Percentiles rank a stretch among this genome's conserved stretches.
These are phyloP conservation scores for Botia kubotai DNA, from an alignment of 2,797 vertebrate genomes.

Conservation along the genomic window DNA sequence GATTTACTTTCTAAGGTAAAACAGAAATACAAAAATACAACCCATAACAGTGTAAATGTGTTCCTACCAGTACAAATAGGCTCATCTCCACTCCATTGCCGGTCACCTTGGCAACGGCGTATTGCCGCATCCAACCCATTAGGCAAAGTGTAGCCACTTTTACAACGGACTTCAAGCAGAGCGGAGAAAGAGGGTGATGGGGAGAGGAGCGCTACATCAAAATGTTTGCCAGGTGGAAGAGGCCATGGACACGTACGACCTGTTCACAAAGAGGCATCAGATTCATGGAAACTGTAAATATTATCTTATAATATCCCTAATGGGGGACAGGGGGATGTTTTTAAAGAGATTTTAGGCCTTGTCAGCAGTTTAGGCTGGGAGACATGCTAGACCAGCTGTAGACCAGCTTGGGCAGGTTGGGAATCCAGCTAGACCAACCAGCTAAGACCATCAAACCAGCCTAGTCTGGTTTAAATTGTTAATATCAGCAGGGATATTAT, in stretches of 20 bases:
- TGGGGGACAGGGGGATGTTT: not conserved
- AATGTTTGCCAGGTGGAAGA: constrained; percentile 67
- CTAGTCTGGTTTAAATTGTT: too few relatives aligned
- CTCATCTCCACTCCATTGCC: constrained; percentile 83
- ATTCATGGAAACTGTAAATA: not conserved
- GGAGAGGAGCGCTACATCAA: constrained; percentile 71
- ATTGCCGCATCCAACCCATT: constrained; percentile 72
- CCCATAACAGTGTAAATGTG: not conserved
- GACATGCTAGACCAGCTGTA: too few relatives aligned
- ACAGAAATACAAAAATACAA: not conserved
- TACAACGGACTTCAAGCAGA: constrained; percentile 80
- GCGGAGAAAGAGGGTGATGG: constrained; percentile 81
- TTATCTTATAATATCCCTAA: not conserved
- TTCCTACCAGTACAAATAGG: constrained; percentile 79
- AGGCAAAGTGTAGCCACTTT: constrained; percentile 74
- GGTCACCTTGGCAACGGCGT: constrained; percentile 85
- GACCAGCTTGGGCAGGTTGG: too few relatives aligned
- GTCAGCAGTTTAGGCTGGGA: not conserved
- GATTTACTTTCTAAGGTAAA: not conserved
- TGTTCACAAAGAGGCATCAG: constrained; percentile 46
- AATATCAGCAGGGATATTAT: not conserved
- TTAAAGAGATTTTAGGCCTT: not conserved
- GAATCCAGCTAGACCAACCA: too few relatives aligned
- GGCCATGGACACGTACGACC: constrained; percentile 85
- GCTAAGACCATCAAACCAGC: too few relatives aligned